Evolutionary conservation across 2,113 vertebrate genomes (phyloP).

Genomic region (Pelodiscus sinensis): DNA sequence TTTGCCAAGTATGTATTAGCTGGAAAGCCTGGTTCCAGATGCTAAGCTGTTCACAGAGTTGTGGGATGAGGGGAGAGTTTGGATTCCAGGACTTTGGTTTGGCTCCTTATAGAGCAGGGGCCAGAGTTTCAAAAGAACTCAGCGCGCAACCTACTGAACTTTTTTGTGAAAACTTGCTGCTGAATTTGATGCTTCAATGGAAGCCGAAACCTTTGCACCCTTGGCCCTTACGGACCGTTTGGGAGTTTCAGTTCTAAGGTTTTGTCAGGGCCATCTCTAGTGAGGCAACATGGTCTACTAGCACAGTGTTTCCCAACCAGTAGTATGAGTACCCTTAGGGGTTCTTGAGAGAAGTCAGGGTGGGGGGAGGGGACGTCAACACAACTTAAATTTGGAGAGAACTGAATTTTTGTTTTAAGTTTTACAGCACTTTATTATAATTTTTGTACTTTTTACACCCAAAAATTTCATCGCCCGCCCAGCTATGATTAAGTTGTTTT

Average conservation of each 20-base stretch:
- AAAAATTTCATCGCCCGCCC: no score
- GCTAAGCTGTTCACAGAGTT: background rate
- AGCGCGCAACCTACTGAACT: background rate
- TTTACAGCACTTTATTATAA: no score
- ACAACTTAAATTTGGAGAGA: no score
- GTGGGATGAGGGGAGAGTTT: background rate
- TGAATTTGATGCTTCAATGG: background rate
- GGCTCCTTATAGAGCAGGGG: background rate
- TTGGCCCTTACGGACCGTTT: background rate
- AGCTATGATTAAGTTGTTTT: no score
- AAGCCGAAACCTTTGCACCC: background rate
- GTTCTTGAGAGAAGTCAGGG: no score
- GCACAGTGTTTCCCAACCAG: no score
- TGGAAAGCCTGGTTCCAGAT: background rate
- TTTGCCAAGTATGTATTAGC: background rate
- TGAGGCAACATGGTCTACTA: background rate
- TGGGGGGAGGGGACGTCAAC: no score
- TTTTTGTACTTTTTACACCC: no score
- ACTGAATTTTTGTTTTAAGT: no score
- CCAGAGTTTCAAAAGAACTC: background rate
- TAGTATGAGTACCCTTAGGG: no score
- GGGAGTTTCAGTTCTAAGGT: background rate
- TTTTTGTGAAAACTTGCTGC: background rate
- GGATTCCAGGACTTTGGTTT: background rate
- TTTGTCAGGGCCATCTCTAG: background rate